Conservation (phyloP, 1,140 invertebrate genomes). For the Condylostylus longicornis region DNA sequence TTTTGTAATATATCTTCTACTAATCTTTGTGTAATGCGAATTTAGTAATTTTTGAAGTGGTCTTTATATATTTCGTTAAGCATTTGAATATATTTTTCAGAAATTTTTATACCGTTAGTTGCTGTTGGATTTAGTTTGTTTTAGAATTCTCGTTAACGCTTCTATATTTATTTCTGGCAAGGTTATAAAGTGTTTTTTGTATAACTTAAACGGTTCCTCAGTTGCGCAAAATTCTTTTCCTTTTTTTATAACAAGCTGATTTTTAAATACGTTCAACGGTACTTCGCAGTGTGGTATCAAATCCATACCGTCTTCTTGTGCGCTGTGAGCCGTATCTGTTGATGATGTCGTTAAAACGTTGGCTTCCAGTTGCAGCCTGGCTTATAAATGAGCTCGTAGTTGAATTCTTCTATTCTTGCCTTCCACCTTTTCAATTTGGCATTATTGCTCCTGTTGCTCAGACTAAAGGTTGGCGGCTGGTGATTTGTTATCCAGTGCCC, state of each 20-base stretch:
- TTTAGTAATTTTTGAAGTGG: constrained; percentile 2
- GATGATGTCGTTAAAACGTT: background rate
- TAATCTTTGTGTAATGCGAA: constrained; percentile 7
- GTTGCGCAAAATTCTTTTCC: background rate
- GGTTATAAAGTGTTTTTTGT: background rate
- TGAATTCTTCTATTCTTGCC: constrained; percentile 7
- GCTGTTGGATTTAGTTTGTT: constrained; percentile 1
- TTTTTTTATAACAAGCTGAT: constrained; percentile 2
- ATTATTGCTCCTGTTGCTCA: constrained; percentile 22
- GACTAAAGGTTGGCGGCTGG: constrained; percentile 28
- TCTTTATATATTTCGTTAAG: constrained; percentile 6
- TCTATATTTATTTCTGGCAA: background rate
- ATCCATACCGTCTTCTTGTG: background rate
- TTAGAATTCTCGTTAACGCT: background rate
- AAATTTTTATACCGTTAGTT: constrained; percentile 6
- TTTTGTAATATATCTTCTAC: constrained; percentile 4
- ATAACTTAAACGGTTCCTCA: constrained; percentile 1
- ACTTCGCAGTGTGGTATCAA: constrained; percentile 3
- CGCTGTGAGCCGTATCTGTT: background rate
- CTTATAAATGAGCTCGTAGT: background rate
- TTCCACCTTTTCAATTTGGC: constrained; percentile 26
- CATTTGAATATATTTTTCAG: constrained; percentile 1
- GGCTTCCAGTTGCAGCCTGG: background rate
- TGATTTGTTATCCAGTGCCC: constrained; percentile 28
- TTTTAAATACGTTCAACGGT: constrained; percentile 4